Conservation (phyloP, 2,888 invertebrate species). For the Polietes domitor region DNA sequence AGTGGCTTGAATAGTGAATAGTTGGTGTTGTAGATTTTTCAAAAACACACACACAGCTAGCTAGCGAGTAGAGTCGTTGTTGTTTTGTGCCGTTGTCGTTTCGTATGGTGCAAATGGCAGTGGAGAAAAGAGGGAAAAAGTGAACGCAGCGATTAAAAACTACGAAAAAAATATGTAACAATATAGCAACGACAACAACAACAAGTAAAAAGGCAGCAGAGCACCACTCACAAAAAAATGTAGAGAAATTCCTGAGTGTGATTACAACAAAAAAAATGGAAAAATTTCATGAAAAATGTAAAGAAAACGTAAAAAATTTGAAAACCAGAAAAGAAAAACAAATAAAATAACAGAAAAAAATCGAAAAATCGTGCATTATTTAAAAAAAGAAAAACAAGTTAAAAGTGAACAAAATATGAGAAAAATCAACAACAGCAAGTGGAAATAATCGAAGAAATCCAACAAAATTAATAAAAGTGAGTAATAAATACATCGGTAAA, state of each 20-base stretch:
- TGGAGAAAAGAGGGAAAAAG: slow-evolving; percentile 23
- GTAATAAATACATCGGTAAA: slow-evolving; percentile 39
- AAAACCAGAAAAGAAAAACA: slow-evolving; percentile 47
- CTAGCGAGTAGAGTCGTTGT: background rate
- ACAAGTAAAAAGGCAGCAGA: background rate
- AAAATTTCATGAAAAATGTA: slow-evolving; percentile 33
- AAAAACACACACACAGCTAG: slow-evolving; percentile 39
- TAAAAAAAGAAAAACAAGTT: background rate
- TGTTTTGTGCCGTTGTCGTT: background rate
- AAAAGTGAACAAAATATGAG: background rate
- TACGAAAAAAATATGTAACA: slow-evolving; percentile 56
- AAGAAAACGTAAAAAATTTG: background rate
- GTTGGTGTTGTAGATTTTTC: slow-evolving; percentile 44
- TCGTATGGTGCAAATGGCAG: slow-evolving; percentile 55
- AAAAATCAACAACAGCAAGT: background rate
- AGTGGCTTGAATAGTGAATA: slow-evolving; percentile 45
- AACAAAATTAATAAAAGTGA: slow-evolving; percentile 49
- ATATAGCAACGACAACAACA: slow-evolving; percentile 32
- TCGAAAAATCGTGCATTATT: background rate
- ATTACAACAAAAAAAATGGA: slow-evolving; percentile 44
- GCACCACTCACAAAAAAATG: slow-evolving; percentile 42
- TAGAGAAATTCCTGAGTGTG: slow-evolving; percentile 60
- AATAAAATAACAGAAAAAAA: slow-evolving; percentile 18
- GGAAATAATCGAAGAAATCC: slow-evolving; percentile 6
- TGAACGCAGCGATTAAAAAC: slow-evolving; percentile 56